Percentiles rank a stretch among this genome's conserved stretches.
Conservation (phyloP, 2,797 vertebrate species). For the Clamator glandarius region DNA sequence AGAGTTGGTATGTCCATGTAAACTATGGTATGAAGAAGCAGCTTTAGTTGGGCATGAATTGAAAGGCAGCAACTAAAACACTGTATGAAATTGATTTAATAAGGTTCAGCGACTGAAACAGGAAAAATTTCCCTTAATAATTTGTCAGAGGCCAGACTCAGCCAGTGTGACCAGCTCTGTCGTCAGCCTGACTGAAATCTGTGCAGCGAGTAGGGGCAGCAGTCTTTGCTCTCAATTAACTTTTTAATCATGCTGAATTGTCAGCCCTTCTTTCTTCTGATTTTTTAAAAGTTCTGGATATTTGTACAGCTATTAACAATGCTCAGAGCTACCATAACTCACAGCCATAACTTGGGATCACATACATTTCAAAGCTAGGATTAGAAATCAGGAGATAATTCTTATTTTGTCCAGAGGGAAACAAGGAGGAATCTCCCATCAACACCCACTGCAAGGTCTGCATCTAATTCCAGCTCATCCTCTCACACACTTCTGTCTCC, state of each 20-base stretch:
- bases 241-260: conserved; percentile 7
- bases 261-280: not conserved
- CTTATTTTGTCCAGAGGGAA: not conserved
- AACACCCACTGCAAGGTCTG: not conserved
- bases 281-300: not conserved
- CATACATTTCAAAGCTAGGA: not conserved
- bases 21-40: not conserved
- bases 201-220: not conserved
- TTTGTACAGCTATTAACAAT: not conserved
- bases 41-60: not conserved
- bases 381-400: not conserved
- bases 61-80: conserved; percentile 24
- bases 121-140: conserved; percentile 41
- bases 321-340: not conserved
- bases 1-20: not conserved
- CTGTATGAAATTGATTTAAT: conserved; percentile 41
- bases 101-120: conserved; percentile 37
- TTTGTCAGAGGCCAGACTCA: conserved; percentile 30
- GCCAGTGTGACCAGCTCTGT: conserved; percentile 42
- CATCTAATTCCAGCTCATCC: not conserved
- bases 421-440: not conserved
- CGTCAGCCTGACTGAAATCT: conserved; percentile 2
- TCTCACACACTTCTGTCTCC: not conserved
- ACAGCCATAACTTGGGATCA: not conserved
- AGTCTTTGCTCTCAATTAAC: conserved; percentile 44